Evolutionary conservation across 2,888 invertebrate species (phyloP).

Genomic region (Harpalus rubripes): DNA sequence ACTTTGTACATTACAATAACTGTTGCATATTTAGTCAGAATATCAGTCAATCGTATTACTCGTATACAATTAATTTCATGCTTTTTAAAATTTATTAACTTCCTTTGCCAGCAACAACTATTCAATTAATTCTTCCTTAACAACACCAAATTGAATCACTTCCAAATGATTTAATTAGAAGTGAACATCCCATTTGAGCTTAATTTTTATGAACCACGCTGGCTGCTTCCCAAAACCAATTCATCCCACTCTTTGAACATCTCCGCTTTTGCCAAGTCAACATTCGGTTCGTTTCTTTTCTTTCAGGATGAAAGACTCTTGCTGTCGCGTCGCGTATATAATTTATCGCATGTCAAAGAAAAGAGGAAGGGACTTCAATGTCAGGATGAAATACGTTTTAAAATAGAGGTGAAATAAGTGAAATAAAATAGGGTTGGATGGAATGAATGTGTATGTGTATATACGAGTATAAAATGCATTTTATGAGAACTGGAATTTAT

Average conservation of each 20-base stretch:
- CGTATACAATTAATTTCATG: too few species aligned
- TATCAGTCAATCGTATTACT: too few species aligned
- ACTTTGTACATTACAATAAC: too few species aligned
- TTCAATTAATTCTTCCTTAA: not conserved
- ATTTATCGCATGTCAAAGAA: not conserved
- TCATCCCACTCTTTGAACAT: not conserved
- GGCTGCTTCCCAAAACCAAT: not conserved
- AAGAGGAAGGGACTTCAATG: not conserved
- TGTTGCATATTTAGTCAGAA: too few species aligned
- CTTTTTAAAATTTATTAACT: not conserved
- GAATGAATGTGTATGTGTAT: too few species aligned
- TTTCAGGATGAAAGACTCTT: not conserved
- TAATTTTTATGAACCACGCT: not conserved
- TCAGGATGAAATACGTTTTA: not conserved
- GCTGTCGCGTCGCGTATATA: not conserved
- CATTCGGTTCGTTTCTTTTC: not conserved
- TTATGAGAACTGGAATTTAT: too few species aligned
- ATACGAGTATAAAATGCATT: too few species aligned
- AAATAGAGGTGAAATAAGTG: not conserved
- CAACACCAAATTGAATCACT: not conserved
- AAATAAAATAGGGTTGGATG: not conserved
- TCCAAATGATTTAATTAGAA: not conserved
- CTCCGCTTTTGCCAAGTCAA: not conserved
- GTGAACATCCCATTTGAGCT: not conserved
- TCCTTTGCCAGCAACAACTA: not conserved